phyloP scores from a whole-genome alignment of 2,888 invertebrate genomes.

The Listrodromus nycthemerus region DNA sequence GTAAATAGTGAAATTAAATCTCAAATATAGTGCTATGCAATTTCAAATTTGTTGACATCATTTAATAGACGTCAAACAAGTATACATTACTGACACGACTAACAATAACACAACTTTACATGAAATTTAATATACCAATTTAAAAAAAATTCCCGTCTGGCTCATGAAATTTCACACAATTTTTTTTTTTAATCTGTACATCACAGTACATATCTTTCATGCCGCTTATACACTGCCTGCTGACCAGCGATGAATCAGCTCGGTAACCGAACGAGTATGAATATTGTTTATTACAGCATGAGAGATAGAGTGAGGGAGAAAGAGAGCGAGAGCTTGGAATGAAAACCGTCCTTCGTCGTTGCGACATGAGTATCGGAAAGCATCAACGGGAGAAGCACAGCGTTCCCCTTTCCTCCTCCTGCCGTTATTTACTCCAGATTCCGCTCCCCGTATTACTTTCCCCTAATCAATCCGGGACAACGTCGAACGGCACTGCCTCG shows the following conservation, averaged over 20 bases:
- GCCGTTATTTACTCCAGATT: constrained; percentile 9
- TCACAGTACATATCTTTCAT: neutral
- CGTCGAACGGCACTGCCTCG: constrained; percentile 22
- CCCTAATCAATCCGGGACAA: constrained; percentile 69
- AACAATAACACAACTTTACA: too few relatives aligned
- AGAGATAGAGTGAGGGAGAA: neutral
- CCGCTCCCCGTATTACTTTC: constrained; percentile 67
- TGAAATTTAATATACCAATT: too few relatives aligned
- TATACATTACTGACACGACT: too few relatives aligned
- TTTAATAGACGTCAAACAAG: too few relatives aligned
- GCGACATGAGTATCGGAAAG: constrained; percentile 36
- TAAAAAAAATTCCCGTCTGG: neutral
- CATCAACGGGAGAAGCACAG: constrained; percentile 3
- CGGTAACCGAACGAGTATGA: constrained; percentile 73
- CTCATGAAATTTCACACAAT: too few relatives aligned
- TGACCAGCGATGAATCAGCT: constrained; percentile 67
- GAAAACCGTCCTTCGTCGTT: constrained; percentile 19
- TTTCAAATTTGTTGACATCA: too few relatives aligned
- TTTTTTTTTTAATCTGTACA: neutral
- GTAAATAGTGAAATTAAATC: too few relatives aligned
- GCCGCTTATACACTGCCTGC: neutral
- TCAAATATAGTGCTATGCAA: too few relatives aligned
- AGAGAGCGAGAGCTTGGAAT: constrained; percentile 43
- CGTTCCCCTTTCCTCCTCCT: neutral
- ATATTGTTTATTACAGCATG: constrained; percentile 67